Percentiles rank a stretch among this genome's conserved stretches.
Conservation (phyloP, 2,797 vertebrate genomes). For the Potorous gilbertii region DNA sequence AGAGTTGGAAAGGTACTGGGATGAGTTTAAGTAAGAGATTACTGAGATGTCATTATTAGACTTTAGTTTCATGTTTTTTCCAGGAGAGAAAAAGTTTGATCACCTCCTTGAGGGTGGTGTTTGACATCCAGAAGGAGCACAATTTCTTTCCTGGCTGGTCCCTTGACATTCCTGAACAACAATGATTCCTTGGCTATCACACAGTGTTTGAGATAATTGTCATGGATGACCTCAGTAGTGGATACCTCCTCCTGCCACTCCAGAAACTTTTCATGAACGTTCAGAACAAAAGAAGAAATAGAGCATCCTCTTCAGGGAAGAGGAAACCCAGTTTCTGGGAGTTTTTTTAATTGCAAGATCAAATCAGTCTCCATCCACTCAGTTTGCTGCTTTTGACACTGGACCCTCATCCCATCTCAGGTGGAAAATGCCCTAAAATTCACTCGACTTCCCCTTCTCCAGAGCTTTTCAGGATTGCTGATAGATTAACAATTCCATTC, state of each 20-base stretch:
- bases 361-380: not conserved
- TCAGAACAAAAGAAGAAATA: not conserved
- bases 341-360: not conserved
- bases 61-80: not conserved
- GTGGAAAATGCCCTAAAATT: not conserved
- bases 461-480: not conserved
- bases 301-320: not conserved
- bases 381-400: not conserved
- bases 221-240: not conserved
- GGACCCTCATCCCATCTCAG: not conserved
- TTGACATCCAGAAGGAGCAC: not conserved
- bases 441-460: not conserved
- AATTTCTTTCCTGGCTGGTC: not conserved
- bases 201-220: not conserved
- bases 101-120: not conserved
- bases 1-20: not conserved
- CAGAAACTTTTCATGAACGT: not conserved
- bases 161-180: not conserved
- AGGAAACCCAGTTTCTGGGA: not conserved
- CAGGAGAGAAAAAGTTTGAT: not conserved
- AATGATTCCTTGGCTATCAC: not conserved
- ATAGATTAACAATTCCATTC: too few relatives aligned
- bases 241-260: rapidly evolving
- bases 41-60: constrained; percentile 39
- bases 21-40: constrained; percentile 12